phyloP scores from a whole-genome alignment of 2,888 invertebrate species.

The Nipponacmea schrenckii region DNA sequence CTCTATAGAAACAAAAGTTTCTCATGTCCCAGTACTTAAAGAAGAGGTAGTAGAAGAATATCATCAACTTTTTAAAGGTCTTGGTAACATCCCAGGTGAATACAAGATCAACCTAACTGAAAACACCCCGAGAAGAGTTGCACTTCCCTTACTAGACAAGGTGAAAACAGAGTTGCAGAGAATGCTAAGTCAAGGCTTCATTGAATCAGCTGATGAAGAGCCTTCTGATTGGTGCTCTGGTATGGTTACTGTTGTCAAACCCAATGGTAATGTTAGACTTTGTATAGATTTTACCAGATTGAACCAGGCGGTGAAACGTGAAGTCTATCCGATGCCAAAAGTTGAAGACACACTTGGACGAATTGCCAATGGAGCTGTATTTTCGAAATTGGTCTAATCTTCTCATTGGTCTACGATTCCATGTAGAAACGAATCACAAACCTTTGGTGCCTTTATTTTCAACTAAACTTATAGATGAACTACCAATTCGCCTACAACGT shows the following conservation, averaged over 20 bases:
- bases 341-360: conserved; percentile 22
- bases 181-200: not conserved
- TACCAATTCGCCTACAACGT: not conserved
- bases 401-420: not conserved
- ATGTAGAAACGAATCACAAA: not conserved
- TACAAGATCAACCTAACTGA: not conserved
- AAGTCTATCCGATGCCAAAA: conserved; percentile 19
- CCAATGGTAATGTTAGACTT: not conserved
- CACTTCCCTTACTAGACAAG: not conserved
- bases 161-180: not conserved
- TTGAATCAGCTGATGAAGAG: not conserved
- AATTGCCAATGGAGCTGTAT: conserved; percentile 21
- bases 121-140: not conserved
- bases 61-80: not conserved
- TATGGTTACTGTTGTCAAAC: not conserved
- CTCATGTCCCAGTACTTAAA: not conserved
- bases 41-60: not conserved
- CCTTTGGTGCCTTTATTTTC: not conserved
- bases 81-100: not conserved
- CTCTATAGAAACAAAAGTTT: not conserved
- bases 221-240: not conserved
- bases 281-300: conserved; percentile 1
- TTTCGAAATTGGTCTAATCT: conserved; percentile 19
- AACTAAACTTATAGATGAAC: not conserved
- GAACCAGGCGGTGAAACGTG: conserved; percentile 22